phyloP scores from a whole-genome alignment of 64 coral and sea anemone species.

The Stichodactyla mertensii region DNA sequence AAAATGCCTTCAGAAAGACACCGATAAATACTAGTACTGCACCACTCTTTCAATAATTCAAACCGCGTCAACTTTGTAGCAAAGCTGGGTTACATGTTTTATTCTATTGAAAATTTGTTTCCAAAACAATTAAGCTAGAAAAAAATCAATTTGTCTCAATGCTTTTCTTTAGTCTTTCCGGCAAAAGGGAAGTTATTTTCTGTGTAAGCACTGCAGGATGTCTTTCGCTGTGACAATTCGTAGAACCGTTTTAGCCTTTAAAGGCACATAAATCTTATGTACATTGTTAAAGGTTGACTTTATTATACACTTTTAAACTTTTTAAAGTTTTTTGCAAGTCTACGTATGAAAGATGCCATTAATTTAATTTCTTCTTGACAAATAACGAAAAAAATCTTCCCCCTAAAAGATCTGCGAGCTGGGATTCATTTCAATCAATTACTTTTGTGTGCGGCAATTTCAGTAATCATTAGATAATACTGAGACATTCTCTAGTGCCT shows the following conservation, averaged over 20 bases:
- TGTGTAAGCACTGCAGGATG: neutral
- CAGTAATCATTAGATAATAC: no score
- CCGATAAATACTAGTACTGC: no score
- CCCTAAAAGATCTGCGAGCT: neutral
- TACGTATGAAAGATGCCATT: neutral
- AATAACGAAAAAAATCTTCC: neutral
- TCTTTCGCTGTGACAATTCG: neutral
- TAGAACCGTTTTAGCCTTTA: neutral
- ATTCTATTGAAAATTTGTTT: neutral
- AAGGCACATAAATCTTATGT: neutral
- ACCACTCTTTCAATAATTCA: no score
- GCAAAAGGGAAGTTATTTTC: neutral
- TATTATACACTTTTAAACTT: neutral
- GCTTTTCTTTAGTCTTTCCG: neutral
- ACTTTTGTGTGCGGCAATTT: neutral
- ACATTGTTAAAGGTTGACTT: neutral
- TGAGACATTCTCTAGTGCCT: no score
- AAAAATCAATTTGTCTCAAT: neutral
- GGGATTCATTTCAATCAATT: neutral
- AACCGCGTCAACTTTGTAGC: no score
- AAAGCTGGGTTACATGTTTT: no score
- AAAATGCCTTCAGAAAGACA: no score
- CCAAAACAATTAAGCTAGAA: neutral
- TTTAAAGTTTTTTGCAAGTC: no score
- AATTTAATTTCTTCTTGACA: neutral